These are phyloP conservation scores for Araneus ventricosus DNA, from an alignment of 1,140 invertebrate species.

Conservation along the genomic window DNA sequence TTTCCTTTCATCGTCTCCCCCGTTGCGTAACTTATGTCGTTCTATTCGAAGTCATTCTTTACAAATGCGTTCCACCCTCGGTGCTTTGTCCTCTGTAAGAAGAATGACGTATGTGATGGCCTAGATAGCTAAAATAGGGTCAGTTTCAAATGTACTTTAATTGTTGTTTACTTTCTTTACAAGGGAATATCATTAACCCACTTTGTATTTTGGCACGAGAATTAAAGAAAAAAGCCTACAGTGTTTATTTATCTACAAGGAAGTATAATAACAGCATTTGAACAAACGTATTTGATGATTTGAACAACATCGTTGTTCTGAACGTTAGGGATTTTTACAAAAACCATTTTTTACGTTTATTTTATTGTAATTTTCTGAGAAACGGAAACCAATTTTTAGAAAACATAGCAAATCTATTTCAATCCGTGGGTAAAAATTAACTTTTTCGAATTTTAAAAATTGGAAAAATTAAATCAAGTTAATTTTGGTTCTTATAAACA, in stretches of 20 bases:
- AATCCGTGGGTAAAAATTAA: no score
- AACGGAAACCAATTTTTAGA: no score
- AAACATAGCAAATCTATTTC: no score
- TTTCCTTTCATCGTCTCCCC: not conserved
- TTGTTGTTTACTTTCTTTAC: conserved; percentile 42
- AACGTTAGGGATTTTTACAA: no score
- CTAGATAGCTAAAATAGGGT: conserved; percentile 67
- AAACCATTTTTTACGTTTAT: no score
- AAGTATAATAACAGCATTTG: not conserved
- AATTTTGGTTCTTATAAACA: no score
- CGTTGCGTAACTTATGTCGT: not conserved
- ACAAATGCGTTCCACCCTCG: conserved; percentile 10
- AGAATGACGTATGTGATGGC: conserved; percentile 60
- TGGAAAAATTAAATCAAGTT: no score
- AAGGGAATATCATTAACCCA: conserved; percentile 65
- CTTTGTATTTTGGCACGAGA: conserved; percentile 39
- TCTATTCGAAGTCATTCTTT: not conserved
- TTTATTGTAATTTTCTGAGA: no score
- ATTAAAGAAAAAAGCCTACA: not conserved
- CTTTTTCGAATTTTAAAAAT: no score
- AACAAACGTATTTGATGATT: not conserved
- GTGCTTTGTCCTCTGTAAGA: no score
- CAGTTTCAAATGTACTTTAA: conserved; percentile 65
- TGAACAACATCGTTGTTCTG: no score
- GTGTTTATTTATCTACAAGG: not conserved